Evolutionary conservation across 2,113 vertebrate species (phyloP), one percentile per base, ranked within the genome.

Genomic region (Oncorhynchus gorbuscha): DNA sequence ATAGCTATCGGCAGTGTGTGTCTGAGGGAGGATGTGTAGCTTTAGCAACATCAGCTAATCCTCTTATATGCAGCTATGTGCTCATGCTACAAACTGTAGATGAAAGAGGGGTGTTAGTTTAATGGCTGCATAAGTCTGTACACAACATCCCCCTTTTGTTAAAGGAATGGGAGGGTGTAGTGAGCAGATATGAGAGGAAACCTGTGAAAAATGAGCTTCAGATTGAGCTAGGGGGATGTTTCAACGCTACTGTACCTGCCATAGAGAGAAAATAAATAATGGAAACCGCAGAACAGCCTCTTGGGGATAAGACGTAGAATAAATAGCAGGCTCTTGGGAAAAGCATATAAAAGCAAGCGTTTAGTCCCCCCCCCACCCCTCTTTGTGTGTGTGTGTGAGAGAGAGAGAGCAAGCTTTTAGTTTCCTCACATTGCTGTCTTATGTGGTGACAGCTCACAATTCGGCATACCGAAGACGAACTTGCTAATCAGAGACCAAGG

Each of bases 61-160:
- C 85, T 88, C 81, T 87, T 87, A 83, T 69, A 72, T 69, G 71
- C 73, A 62, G 78, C 77, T 79, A 80, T 84, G 85, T 87, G 79
- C 78, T 87, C 59, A 24, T 77, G 76, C 64, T 79, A 79, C 69
- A 79, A 70, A 35, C 35, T 35, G 35, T 7, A 82, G 79, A 86
- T 84, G 69, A 87, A 85, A 86, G 58, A 69, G 45, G 71, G 51
- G 48, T 85, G 39, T 45, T 45, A 45, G 39, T 12, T 75, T 85
- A 85, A 87, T 85, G 75, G 67, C 62, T 35, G 67, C 61, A 72
- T 84, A 80, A 82, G 28, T 32, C 65, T n/a, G 26, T 24, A 3
- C n/a, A 66, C 59, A 61, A 61, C 59, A 22, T 61, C 20, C 59
- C 4, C 80, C 62, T 79, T 79, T 67, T 39, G 67, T 76, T 78